Base-by-base conservation (phyloP, 2,888 invertebrate species). In the Caenorhabditis imperialis region DNA sequence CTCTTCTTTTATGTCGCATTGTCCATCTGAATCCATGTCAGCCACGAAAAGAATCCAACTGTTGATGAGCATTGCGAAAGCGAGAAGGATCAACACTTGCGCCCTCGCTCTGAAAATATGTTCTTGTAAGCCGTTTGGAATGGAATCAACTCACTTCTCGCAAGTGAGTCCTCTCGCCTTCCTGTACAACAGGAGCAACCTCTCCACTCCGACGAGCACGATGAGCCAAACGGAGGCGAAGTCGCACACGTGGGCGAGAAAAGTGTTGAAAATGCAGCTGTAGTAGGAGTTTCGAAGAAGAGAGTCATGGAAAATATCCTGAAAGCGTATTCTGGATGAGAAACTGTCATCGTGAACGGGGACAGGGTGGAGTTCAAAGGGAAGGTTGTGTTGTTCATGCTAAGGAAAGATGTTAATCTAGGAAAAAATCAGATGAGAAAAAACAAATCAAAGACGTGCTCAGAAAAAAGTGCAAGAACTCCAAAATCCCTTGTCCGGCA, bases 191-290 rank as follows among this genome's bases (percentile, higher is more conserved):
- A 86, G 72, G 1, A 84, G 69, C 1, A 86, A 71, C 20, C 86
- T 74, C 63, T 86, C 86, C 42, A 84, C 74, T 22, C 85, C 83
- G 42, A 86, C 83, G 16, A 85, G 75, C 22, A 83, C 86, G 48
- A 86, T 86, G 57, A 85, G 55, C 86, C 86, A 86, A 18, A 86
- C 85, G 33, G 80, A 79, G 22, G 82, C 65, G 55, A 86, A 86
- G 67, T 86, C 86, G 65, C 85, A 84, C 48, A 82, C 82, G 60
- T 86, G 86, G 2, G 85, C 85, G 45, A 81, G 23, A 50, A 84
- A 83, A 5, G 78, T 81, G 74, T 76, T 81, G 58, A 82, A 71
- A 18, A 71, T 71, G 38, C 77, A 78, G 44, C 69, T 70, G 71
- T 75, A 75, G 61, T 75, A 67, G n/a, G 75, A 71, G 42, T 72